A percentile compares a stretch with the other conserved stretches of the same genome.
Conservation (phyloP, 2,113 vertebrate species). For the Rhizomys pruinosus region DNA sequence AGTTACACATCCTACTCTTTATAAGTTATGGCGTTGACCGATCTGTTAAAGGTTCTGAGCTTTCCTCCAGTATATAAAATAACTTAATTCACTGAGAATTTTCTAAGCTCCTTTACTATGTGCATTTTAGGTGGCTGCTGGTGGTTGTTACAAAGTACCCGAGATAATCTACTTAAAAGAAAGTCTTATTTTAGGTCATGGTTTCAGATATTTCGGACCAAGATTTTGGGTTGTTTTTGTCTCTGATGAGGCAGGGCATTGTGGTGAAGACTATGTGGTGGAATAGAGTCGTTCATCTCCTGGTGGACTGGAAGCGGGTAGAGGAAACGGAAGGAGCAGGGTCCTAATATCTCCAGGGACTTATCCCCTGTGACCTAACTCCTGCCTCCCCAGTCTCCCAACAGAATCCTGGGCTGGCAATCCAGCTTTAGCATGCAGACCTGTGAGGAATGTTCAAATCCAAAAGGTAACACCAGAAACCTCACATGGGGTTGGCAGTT, state of each 20-base stretch:
- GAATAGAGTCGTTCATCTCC: background rate
- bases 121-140: background rate
- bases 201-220: background rate
- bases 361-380: background rate
- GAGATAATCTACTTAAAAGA: background rate
- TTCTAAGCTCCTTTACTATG: background rate
- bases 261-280: too few relatives aligned
- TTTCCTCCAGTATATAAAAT: too few relatives aligned
- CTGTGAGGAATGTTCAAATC: background rate
- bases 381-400: background rate
- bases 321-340: background rate
- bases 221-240: background rate
- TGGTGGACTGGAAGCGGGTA: background rate
- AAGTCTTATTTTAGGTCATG: background rate
- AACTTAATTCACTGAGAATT: background rate
- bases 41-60: background rate
- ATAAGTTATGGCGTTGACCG: background rate
- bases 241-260: background rate
- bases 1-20: background rate
- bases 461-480: background rate
- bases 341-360: too few relatives aligned
- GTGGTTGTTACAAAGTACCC: background rate
- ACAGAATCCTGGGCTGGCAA: background rate
- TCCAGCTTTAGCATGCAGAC: background rate
- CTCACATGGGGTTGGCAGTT: background rate